Base-by-base conservation (phyloP, 1,140 invertebrate genomes). In the Gonatopus flavifemur region DNA sequence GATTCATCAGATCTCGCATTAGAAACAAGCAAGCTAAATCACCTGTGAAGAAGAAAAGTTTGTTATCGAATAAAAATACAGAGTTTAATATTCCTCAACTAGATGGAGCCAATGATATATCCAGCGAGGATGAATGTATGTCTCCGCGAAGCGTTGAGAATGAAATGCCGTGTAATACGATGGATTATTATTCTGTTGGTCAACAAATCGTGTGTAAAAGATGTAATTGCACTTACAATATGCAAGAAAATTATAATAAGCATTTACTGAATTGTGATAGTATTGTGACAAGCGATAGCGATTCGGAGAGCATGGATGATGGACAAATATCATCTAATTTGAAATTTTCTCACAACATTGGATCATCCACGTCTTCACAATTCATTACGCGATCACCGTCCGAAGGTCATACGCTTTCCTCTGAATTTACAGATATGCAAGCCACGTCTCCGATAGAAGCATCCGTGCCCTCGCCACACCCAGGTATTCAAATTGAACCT, bases 191-290 rank as follows among this genome's bases (percentile, higher is more conserved):
- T 1, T 47, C 59, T 4, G 36, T 60, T 0, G 32, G 62, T 4
- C 65, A 66, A 16, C 47, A 56, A 15, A 55, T 69, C 30, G 91
- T 88, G 59, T 96, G 94, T 74, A 84, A 87, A 53, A 83, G 88
- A 42, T 97, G 94, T 69, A 89, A 91, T 61, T 88, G 91, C 61
- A 89, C 91, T 3, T 97, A 96, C 69, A 82, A 93, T 64, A 96
- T 91, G 9, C 86, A 86, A 55, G 86, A 89, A 38, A 94, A 92
- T 57, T 95, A 89, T 64, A 86, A 91, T 59, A 82, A 89, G 21
- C 94, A 97, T 72, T 75, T 93, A 33, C 77, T 83, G 9, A 85
- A 82, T 15, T 96, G 94, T 70, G 88, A 90, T 59, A 82, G 87
- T 36, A 73, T 80, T 68, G 88, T 86, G 7, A 87, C 86, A 1